Conservation (phyloP, 92 coral and sea anemone genomes). For the Zoanthus sansibaricus region DNA sequence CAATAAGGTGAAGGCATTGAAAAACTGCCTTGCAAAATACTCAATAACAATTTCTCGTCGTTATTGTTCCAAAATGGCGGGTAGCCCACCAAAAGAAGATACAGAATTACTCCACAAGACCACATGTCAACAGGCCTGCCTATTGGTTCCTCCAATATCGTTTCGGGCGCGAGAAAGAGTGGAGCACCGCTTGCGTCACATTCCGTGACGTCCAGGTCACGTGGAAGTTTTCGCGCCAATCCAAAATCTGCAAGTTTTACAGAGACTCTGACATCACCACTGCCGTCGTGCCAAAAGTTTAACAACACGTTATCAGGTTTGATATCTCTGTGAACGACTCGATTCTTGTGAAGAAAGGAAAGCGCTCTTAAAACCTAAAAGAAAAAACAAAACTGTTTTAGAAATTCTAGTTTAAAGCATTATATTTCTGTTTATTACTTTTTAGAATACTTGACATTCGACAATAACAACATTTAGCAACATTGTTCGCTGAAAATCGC, state of each 20-base stretch:
- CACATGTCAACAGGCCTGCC: constrained; percentile 95
- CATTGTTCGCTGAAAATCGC: no score
- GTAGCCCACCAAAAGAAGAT: constrained; percentile 87
- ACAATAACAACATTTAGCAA: no score
- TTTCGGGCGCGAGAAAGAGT: constrained; percentile 97
- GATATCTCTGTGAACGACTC: constrained; percentile 91
- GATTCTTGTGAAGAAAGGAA: constrained; percentile 81
- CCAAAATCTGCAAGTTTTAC: constrained; percentile 96
- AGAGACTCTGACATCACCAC: constrained; percentile 50
- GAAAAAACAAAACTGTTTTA: background rate
- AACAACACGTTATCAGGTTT: constrained; percentile 95
- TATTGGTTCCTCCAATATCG: constrained; percentile 89
- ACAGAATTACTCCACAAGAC: constrained; percentile 89
- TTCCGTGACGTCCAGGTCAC: constrained; percentile 63
- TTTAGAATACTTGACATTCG: no score
- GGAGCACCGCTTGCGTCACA: constrained; percentile 97
- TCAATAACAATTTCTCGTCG: constrained; percentile 79
- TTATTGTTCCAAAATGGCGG: constrained; percentile 98
- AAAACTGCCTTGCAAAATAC: constrained; percentile 79
- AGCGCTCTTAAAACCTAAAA: constrained; percentile 82
- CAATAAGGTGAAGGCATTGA: constrained; percentile 73
- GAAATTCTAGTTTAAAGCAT: no score
- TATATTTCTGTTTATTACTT: no score
- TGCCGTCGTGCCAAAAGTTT: constrained; percentile 63
- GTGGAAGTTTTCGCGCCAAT: constrained; percentile 80